Evolutionary conservation across 2,888 invertebrate genomes (phyloP), one percentile per base, ranked within the genome.

Genomic region (Plagiodera versicolora): DNA sequence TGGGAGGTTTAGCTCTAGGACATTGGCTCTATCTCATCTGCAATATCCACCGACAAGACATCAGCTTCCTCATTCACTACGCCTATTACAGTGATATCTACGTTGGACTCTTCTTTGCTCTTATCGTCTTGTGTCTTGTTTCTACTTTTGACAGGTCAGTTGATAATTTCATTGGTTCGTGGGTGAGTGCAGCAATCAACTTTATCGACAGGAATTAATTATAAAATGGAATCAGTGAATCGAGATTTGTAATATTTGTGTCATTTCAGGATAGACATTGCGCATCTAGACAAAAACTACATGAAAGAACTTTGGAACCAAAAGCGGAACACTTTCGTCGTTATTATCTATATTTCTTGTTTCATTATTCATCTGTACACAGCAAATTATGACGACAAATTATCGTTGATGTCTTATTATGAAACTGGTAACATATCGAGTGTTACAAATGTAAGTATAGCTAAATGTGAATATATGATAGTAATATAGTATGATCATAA

Each of bases 111-210:
- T 86, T 86, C 70, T 86, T 84, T 69, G 83, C 85, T 70, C 81
- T 87, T 62, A 84, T 85, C 56, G 82, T 85, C 1, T 75, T 86
- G 57, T 86, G 86, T 67, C 66, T 86, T 50, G 77, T 87, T 1
- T 86, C 86, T 0, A 85, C 86, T 30, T 79, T 86, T 67, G 86
- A 87, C 74, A 81, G 85, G 86, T 86, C 67, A 81, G 80, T 76
- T 47, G 11, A 47, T n/a, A n/a, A n/a, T n/a, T n/a, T n/a, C n/a
- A n/a, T n/a, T n/a, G n/a, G n/a, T n/a, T n/a, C n/a, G n/a, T n/a
- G n/a, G n/a, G n/a, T n/a, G n/a, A n/a, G n/a, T n/a, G n/a, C n/a
- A n/a, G n/a, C n/a, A n/a, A n/a, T n/a, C n/a, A n/a, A n/a, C n/a
- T n/a, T n/a, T n/a, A n/a, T n/a, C n/a, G n/a, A n/a, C n/a, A n/a